Percentiles rank a stretch among this genome's conserved stretches.
Conservation (phyloP, 2,888 invertebrate genomes). For the Diplazon laetatorius region DNA sequence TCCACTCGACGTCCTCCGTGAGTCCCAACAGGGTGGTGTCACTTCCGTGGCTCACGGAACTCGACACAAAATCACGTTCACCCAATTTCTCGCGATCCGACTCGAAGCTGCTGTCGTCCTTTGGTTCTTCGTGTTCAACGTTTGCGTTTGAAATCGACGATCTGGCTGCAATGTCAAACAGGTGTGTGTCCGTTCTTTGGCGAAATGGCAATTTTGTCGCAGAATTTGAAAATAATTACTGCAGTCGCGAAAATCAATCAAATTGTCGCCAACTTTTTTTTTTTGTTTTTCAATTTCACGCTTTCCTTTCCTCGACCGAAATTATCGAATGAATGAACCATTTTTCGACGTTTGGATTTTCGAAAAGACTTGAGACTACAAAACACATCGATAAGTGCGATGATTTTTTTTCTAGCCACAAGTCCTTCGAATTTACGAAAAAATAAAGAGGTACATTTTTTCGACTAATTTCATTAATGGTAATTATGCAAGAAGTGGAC, state of each 20-base stretch:
- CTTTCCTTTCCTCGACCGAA: not conserved
- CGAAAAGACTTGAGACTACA: too few relatives aligned
- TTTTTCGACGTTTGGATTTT: too few relatives aligned
- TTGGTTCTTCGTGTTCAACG: not conserved
- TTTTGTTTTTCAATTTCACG: too few relatives aligned
- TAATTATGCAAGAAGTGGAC: too few relatives aligned
- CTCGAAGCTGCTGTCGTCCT: not conserved
- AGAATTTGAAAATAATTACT: not conserved
- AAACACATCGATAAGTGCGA: too few relatives aligned
- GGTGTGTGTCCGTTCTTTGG: not conserved
- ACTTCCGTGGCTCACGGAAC: slow-evolving; percentile 20
- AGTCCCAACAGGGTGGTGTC: slow-evolving; percentile 33
- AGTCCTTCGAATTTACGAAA: too few relatives aligned
- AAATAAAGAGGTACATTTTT: too few relatives aligned
- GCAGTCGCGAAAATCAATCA: too few relatives aligned
- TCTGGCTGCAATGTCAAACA: slow-evolving; percentile 8
- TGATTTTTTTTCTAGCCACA: too few relatives aligned
- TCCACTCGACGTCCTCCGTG: slow-evolving; percentile 67
- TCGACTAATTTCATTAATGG: too few relatives aligned
- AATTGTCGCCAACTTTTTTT: too few relatives aligned
- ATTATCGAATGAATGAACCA: too few relatives aligned
- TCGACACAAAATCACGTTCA: slow-evolving; percentile 12
- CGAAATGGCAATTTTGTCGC: not conserved
- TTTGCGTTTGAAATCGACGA: not conserved
- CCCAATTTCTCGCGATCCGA: not conserved